phyloP scores from a whole-genome alignment of 2,888 invertebrate species.

The Sarcophaga rosellei region DNA sequence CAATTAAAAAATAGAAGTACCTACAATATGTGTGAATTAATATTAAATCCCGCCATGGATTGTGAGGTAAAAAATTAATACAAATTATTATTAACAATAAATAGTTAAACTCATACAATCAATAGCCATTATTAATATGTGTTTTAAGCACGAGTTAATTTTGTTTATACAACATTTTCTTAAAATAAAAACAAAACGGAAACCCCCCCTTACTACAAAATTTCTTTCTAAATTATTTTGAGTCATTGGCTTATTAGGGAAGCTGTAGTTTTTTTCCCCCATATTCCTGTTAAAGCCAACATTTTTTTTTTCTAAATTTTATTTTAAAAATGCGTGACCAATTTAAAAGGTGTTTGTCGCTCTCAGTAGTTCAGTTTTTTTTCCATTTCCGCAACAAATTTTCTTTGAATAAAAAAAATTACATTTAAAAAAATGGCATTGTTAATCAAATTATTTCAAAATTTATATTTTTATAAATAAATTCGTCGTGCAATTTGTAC shows the following conservation, averaged over 20 bases:
- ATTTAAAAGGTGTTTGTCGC: constrained; percentile 40
- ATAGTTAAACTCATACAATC: not conserved
- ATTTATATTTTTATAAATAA: no score
- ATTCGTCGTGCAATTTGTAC: no score
- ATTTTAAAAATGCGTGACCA: constrained; percentile 49
- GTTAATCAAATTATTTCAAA: not conserved
- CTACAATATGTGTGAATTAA: constrained; percentile 76
- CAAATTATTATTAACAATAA: not conserved
- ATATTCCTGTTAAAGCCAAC: not conserved
- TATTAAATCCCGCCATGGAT: constrained; percentile 75
- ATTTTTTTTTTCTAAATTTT: constrained; percentile 22
- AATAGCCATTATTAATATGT: not conserved
- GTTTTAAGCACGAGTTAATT: constrained; percentile 42
- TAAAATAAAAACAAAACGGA: not conserved
- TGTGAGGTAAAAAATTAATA: constrained; percentile 73
- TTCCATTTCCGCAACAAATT: constrained; percentile 53
- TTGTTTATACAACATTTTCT: not conserved
- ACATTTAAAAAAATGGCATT: not conserved
- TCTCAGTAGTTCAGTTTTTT: constrained; percentile 27
- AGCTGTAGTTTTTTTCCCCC: constrained; percentile 2
- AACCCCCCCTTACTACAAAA: not conserved
- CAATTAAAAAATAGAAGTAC: not conserved
- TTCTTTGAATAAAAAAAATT: constrained; percentile 38
- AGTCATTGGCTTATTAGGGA: not conserved
- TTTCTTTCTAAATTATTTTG: constrained; percentile 4